Evolutionary conservation across 2,113 vertebrate species (phyloP).

Genomic region (Sander vitreus): DNA sequence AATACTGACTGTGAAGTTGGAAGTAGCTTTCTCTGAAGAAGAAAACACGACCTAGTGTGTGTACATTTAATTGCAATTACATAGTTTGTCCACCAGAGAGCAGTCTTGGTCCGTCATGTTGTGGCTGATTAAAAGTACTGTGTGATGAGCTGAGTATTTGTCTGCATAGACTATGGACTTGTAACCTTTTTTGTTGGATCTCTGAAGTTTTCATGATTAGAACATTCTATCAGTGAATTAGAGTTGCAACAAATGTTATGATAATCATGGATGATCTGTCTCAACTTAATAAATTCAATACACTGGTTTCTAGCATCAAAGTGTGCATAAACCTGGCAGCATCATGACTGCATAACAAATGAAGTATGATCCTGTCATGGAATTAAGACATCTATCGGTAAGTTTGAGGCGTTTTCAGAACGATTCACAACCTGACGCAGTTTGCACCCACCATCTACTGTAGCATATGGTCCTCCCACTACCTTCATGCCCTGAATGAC

Average conservation of each 20-base stretch:
- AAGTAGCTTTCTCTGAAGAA: no score
- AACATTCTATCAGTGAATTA: background rate
- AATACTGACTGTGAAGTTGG: no score
- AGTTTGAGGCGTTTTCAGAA: background rate
- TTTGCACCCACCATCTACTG: background rate
- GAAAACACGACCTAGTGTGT: background rate
- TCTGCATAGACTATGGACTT: background rate
- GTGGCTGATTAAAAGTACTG: background rate
- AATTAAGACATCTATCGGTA: background rate
- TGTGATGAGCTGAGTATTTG: background rate
- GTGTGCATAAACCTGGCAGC: background rate
- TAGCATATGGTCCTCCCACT: background rate
- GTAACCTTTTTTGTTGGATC: background rate
- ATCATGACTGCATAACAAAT: background rate
- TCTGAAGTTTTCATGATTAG: background rate
- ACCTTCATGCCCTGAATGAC: background rate
- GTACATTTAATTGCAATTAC: background rate
- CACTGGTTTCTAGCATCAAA: background rate
- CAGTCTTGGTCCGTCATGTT: background rate
- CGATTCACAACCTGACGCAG: background rate
- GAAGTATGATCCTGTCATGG: background rate
- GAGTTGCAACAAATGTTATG: background rate
- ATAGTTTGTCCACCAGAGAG: conserved; percentile 47
- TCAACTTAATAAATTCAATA: background rate
- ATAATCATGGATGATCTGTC: background rate